A percentile compares a stretch with the other conserved stretches of the same genome.
phyloP scores from a whole-genome alignment of 1,140 invertebrate genomes.

The Brevipalpus yothersi region DNA sequence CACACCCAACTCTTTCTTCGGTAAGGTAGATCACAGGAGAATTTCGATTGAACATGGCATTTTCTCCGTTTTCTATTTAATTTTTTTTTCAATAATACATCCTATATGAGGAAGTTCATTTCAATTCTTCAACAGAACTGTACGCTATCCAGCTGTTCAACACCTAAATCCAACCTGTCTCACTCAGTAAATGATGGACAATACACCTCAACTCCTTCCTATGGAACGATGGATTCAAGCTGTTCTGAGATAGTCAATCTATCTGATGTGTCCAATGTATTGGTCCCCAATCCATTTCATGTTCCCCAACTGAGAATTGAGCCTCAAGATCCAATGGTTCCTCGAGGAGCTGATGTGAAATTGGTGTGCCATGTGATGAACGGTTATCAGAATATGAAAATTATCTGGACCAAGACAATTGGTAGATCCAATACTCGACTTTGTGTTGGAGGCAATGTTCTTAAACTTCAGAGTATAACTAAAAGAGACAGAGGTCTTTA shows the following conservation, averaged over 20 bases:
- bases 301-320: constrained; percentile 32
- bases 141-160: not conserved
- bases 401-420: too few relatives aligned
- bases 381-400: constrained; percentile 36
- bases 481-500: too few relatives aligned
- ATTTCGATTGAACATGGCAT: not conserved
- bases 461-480: too few relatives aligned
- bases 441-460: too few relatives aligned
- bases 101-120: too few relatives aligned
- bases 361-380: constrained; percentile 38
- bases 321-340: constrained; percentile 38
- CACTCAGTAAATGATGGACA: not conserved
- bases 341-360: constrained; percentile 46
- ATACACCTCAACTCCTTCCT: not conserved
- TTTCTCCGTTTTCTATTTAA: too few relatives aligned
- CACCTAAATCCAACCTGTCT: not conserved
- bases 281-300: too few relatives aligned
- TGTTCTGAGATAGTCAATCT: too few relatives aligned
- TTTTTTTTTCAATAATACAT: not conserved
- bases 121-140: too few relatives aligned
- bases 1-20: not conserved
- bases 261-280: too few relatives aligned
- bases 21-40: not conserved
- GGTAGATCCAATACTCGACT: too few relatives aligned
- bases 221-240: not conserved